These are phyloP conservation scores for Dendrolimus pini DNA, from an alignment of 2,888 invertebrate species.

Conservation along the genomic window DNA sequence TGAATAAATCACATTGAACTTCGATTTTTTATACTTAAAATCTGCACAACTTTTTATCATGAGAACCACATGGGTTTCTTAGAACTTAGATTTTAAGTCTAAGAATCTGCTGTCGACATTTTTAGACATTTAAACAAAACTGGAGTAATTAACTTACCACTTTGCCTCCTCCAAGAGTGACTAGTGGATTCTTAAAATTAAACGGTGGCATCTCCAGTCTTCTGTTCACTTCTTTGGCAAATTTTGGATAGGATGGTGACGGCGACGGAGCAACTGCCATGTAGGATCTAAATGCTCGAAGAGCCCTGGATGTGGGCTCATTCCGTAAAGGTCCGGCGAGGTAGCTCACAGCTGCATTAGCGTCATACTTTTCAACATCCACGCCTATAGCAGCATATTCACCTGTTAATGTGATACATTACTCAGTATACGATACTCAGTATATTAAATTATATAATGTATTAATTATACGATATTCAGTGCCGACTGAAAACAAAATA, in stretches of 20 bases:
- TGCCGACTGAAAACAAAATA: no score
- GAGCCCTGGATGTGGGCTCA: constrained; percentile 75
- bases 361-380: constrained; percentile 91
- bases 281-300: constrained; percentile 87
- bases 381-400: constrained; percentile 96
- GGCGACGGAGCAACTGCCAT: constrained; percentile 89
- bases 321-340: constrained; percentile 85
- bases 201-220: constrained; percentile 92
- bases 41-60: no score
- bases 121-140: no score
- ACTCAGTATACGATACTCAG: no score
- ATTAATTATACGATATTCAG: no score
- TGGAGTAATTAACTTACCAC: constrained; percentile 66
- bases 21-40: no score
- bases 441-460: no score
- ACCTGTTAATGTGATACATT: constrained; percentile 64
- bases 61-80: no score
- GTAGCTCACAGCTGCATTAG: constrained; percentile 85
- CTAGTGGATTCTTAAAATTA: constrained; percentile 88
- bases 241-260: constrained; percentile 83
- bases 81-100: no score
- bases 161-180: constrained; percentile 83
- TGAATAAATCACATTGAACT: no score
- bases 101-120: no score
- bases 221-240: constrained; percentile 85